phyloP scores from a whole-genome alignment of 2,113 vertebrate species.

The Anhinga rufa region DNA sequence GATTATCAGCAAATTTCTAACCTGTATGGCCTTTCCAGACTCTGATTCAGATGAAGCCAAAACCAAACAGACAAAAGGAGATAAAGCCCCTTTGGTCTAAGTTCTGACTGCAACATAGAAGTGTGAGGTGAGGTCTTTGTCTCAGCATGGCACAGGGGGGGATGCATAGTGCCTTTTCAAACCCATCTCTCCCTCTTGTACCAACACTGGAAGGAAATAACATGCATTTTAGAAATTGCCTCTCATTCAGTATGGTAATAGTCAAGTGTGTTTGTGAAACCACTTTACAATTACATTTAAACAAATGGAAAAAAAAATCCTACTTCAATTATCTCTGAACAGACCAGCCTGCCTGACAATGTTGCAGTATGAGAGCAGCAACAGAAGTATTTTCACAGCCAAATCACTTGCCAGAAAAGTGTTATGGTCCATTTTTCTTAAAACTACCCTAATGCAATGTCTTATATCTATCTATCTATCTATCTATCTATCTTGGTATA shows the following conservation, averaged over 20 bases:
- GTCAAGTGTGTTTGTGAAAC: constrained; percentile 48
- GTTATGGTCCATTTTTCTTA: constrained; percentile 42
- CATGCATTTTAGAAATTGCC: background rate
- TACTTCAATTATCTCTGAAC: constrained; percentile 58
- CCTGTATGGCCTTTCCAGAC: background rate
- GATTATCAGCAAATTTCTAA: background rate
- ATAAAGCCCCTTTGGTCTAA: background rate
- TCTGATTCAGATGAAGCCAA: background rate
- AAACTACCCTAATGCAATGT: background rate
- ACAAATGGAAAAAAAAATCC: background rate
- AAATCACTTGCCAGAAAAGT: constrained; percentile 46
- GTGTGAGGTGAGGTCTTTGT: background rate
- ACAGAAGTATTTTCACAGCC: constrained; percentile 3
- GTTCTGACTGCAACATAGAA: background rate
- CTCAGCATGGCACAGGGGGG: accelerated
- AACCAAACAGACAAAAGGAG: background rate
- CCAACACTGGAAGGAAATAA: background rate
- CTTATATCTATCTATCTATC: background rate
- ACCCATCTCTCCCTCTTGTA: background rate
- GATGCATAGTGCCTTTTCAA: background rate
- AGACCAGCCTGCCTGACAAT: constrained; percentile 35
- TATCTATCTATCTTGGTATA: too few species aligned
- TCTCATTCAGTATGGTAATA: constrained; percentile 21
- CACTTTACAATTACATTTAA: constrained; percentile 29
- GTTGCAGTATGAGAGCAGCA: background rate